Conservation (phyloP, 1,140 invertebrate species). For the Drosophila sproati region DNA sequence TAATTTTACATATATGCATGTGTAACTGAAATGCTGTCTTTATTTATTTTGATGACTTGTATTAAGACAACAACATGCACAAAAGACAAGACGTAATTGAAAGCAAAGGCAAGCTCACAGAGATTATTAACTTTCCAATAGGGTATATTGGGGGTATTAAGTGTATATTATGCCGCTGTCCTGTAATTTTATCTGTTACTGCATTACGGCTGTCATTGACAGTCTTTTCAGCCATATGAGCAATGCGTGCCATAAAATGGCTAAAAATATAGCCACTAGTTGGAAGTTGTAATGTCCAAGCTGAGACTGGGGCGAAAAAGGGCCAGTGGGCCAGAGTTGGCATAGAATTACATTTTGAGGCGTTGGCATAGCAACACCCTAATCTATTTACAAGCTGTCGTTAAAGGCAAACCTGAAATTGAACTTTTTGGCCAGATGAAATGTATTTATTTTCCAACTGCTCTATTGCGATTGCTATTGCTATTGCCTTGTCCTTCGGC, state of each 20-base stretch:
- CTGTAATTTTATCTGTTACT: neutral
- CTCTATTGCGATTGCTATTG: neutral
- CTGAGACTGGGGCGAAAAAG: slow-evolving; percentile 19
- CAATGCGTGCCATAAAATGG: slow-evolving; percentile 67
- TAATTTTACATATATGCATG: too few relatives aligned
- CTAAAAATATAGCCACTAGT: slow-evolving; percentile 64
- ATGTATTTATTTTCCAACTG: slow-evolving; percentile 55
- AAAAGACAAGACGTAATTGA: too few relatives aligned
- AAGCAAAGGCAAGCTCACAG: too few relatives aligned
- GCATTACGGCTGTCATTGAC: slow-evolving; percentile 3
- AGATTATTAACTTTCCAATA: too few relatives aligned
- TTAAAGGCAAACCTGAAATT: slow-evolving; percentile 29
- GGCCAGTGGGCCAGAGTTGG: slow-evolving; percentile 40
- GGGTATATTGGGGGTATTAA: too few relatives aligned
- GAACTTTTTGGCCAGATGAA: slow-evolving; percentile 31
- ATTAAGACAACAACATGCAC: too few relatives aligned
- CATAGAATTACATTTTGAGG: slow-evolving; percentile 18
- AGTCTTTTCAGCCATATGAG: slow-evolving; percentile 34
- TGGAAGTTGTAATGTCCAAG: slow-evolving; percentile 31
- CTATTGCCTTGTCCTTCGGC: slow-evolving; percentile 23
- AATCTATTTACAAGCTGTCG: slow-evolving; percentile 64
- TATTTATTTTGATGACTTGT: too few relatives aligned
- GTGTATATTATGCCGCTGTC: slow-evolving; percentile 6
- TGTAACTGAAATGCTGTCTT: too few relatives aligned
- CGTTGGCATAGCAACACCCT: slow-evolving; percentile 70